phyloP scores from a whole-genome alignment of 2,113 vertebrate species.

The Archilochus colubris region DNA sequence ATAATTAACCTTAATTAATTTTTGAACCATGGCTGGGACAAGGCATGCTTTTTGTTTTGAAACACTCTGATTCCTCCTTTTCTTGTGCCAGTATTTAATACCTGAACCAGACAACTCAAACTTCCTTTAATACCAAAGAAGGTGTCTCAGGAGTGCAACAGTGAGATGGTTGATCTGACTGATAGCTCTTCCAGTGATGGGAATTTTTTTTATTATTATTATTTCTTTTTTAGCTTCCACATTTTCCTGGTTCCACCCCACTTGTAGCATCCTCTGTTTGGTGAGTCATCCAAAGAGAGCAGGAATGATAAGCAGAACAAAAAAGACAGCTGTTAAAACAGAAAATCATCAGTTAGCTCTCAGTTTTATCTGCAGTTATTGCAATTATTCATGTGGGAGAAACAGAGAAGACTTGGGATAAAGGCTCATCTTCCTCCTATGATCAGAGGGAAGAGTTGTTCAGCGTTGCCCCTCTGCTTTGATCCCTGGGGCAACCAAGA shows the following conservation, averaged over 20 bases:
- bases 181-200: neutral
- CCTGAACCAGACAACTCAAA: neutral
- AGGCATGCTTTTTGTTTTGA: neutral
- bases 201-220: neutral
- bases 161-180: neutral
- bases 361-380: neutral
- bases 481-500: neutral
- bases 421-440: neutral
- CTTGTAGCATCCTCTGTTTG: neutral
- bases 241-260: neutral
- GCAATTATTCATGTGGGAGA: neutral
- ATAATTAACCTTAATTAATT: neutral
- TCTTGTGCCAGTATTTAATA: neutral
- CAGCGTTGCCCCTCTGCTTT: neutral
- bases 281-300: slow-evolving; percentile 2
- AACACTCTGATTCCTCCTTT: neutral
- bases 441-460: neutral
- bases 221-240: neutral
- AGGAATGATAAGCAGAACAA: neutral
- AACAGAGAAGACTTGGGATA: neutral
- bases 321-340: neutral
- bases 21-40: neutral
- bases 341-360: neutral
- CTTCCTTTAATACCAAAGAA: neutral
- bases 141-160: neutral